phyloP scores from a whole-genome alignment of 2,888 invertebrate species.

The Tenthredo distinguenda region DNA sequence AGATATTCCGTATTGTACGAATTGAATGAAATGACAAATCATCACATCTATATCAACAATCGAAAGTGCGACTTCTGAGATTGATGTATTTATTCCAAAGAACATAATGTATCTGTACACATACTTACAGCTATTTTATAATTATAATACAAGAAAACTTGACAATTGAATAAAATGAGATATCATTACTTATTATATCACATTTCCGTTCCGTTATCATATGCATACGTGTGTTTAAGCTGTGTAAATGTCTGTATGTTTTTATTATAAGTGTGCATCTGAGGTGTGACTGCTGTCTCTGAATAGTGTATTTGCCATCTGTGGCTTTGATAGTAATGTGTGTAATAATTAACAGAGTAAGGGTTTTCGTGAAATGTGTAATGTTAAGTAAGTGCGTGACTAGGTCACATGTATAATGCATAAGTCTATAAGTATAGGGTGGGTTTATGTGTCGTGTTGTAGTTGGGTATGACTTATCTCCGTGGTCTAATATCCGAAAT shows the following conservation, averaged over 20 bases:
- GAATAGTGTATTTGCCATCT: background rate
- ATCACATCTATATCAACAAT: background rate
- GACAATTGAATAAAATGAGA: background rate
- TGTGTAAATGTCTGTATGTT: background rate
- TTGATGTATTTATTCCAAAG: conserved; percentile 19
- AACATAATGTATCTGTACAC: background rate
- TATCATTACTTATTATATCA: background rate
- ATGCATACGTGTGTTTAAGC: background rate
- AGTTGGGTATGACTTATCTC: background rate
- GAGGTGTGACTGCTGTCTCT: background rate
- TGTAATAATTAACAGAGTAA: conserved; percentile 5
- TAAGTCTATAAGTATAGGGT: background rate
- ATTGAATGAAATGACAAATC: background rate
- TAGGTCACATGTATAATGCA: conserved; percentile 1
- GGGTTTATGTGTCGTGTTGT: background rate
- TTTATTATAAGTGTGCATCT: background rate
- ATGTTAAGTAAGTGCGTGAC: background rate
- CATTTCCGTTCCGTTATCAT: background rate
- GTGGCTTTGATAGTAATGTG: background rate
- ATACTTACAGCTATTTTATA: conserved; percentile 16
- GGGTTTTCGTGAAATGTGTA: conserved; percentile 4
- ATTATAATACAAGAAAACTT: background rate
- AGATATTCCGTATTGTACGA: background rate
- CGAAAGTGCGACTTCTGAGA: background rate
- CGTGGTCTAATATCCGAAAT: background rate